These are phyloP conservation scores for Helobdella robusta DNA, from an alignment of 2,888 invertebrate genomes.

Conservation along the genomic window DNA sequence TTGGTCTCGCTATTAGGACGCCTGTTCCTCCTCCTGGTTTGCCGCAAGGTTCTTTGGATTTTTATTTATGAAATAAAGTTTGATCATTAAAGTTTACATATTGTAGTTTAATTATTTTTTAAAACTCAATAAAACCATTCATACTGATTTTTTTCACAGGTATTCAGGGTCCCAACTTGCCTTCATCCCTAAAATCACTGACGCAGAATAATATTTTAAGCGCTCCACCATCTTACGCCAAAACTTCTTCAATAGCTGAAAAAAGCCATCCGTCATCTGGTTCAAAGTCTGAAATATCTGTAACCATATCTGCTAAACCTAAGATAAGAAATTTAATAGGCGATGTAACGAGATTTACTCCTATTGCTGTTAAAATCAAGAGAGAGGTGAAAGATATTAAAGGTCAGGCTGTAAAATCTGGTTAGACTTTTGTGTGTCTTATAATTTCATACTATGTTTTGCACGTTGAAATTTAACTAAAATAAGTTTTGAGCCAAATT, in stretches of 20 bases:
- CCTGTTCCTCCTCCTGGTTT: constrained; percentile 36
- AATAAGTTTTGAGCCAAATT: no score
- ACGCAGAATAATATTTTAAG: constrained; percentile 62
- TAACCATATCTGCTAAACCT: constrained; percentile 89
- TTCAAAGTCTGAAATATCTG: background rate
- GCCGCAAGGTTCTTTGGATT: background rate
- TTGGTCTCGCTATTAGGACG: constrained; percentile 53
- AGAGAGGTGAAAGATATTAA: constrained; percentile 58
- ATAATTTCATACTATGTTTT: no score
- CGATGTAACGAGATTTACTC: constrained; percentile 89
- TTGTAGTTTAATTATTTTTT: no score
- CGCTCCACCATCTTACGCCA: constrained; percentile 72
- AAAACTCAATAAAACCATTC: no score
- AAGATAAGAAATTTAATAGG: constrained; percentile 62
- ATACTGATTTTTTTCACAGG: no score
- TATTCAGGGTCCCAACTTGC: constrained; percentile 44
- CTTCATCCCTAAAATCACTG: constrained; percentile 36
- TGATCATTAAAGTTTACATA: no score
- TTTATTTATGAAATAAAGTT: background rate
- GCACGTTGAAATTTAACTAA: no score
- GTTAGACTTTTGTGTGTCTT: no score
- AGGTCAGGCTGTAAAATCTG: constrained; percentile 35
- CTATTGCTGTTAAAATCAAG: constrained; percentile 81
- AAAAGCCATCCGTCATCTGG: background rate
- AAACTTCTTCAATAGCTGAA: constrained; percentile 52